These are phyloP conservation scores for Helicoverpa armigera DNA, from an alignment of 1,140 invertebrate species.

Conservation along the genomic window DNA sequence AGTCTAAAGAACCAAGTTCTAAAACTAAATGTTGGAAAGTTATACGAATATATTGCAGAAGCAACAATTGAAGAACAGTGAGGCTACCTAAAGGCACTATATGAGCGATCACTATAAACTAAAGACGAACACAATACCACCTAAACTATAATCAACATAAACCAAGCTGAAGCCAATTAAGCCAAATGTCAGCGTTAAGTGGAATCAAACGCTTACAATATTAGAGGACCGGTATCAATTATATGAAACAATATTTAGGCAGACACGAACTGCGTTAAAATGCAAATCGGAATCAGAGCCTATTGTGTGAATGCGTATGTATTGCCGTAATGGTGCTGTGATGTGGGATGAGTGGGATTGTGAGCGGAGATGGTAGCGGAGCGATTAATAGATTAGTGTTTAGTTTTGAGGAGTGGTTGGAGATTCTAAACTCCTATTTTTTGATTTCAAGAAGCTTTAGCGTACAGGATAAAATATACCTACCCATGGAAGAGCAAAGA, in stretches of 20 bases:
- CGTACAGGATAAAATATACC: too few relatives aligned
- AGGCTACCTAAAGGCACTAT: too few relatives aligned
- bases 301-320: slow-evolving; percentile 57
- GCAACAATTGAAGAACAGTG: too few relatives aligned
- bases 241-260: slow-evolving; percentile 59
- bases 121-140: too few relatives aligned
- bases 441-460: too few relatives aligned
- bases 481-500: too few relatives aligned
- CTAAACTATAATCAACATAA: background rate
- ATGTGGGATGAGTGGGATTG: slow-evolving; percentile 10
- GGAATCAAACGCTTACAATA: slow-evolving; percentile 27
- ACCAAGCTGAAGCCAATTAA: background rate
- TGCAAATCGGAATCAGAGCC: slow-evolving; percentile 62
- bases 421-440: too few relatives aligned
- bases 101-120: too few relatives aligned
- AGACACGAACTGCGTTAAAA: slow-evolving; percentile 65
- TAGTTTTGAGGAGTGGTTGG: too few relatives aligned
- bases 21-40: too few relatives aligned
- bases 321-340: slow-evolving; percentile 59
- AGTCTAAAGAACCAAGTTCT: too few relatives aligned
- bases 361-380: slow-evolving; percentile 1
- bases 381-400: background rate
- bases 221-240: slow-evolving; percentile 56
- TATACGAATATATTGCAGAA: too few relatives aligned
- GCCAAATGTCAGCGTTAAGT: slow-evolving; percentile 8